Conservation (phyloP, 1,140 invertebrate species). For the Planococcus citri region DNA sequence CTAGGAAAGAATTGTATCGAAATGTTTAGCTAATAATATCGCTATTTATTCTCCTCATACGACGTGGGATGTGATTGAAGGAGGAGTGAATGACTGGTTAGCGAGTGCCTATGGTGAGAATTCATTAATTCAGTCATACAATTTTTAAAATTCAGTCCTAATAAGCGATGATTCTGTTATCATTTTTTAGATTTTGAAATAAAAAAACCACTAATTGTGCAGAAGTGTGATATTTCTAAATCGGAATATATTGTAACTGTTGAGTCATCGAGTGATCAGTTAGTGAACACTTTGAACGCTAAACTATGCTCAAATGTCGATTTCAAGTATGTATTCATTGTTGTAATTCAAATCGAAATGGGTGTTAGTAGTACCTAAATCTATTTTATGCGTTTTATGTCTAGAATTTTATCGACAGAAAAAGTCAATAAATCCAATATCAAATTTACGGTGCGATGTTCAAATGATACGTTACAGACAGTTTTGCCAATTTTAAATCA, state of each 20-base stretch:
- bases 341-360: not conserved
- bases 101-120: constrained; percentile 53
- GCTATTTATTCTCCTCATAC: constrained; percentile 91
- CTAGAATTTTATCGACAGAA: not conserved
- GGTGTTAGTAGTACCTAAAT: not conserved
- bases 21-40: constrained; percentile 73
- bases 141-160: not conserved
- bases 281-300: not conserved
- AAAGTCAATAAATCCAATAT: not conserved
- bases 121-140: not conserved
- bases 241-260: not conserved
- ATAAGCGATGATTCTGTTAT: too few species aligned
- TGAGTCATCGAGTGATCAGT: not conserved
- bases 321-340: not conserved
- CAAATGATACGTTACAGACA: not conserved
- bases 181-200: not conserved
- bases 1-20: constrained; percentile 62
- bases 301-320: not conserved
- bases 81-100: constrained; percentile 89
- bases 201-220: not conserved
- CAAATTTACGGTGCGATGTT: not conserved
- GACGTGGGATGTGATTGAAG: constrained; percentile 63
- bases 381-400: too few species aligned
- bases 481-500: not conserved
- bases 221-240: not conserved